A percentile compares a stretch with the other conserved stretches of the same genome.
phyloP scores from a whole-genome alignment of 2,797 vertebrate species.

The Brachyalestes nurse region DNA sequence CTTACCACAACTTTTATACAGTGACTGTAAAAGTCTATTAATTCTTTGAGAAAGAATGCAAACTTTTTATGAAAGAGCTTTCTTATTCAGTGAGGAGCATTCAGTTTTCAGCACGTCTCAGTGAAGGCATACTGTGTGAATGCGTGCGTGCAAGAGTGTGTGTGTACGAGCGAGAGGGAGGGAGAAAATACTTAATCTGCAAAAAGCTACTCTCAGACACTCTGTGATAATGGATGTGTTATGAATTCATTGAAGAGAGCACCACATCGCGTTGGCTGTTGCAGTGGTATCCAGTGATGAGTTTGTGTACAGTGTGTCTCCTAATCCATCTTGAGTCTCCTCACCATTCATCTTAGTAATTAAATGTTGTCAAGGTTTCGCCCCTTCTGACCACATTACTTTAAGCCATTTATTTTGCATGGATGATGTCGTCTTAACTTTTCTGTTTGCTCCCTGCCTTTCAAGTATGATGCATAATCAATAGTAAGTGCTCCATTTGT shows the following conservation, averaged over 20 bases:
- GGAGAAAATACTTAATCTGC: conserved; percentile 56
- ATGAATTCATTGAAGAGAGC: conserved; percentile 48
- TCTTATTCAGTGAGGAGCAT: neutral
- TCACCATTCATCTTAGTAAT: conserved; percentile 73
- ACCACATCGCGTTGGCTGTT: conserved; percentile 21
- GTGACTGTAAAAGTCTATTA: neutral
- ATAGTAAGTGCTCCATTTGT: conserved; percentile 69
- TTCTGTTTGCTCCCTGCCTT: conserved; percentile 58
- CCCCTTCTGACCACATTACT: conserved; percentile 70
- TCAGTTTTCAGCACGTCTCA: conserved; percentile 47
- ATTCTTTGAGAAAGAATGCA: neutral
- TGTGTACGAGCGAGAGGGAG: neutral
- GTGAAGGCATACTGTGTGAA: neutral
- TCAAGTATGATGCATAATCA: conserved; percentile 71
- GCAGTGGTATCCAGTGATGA: conserved; percentile 41
- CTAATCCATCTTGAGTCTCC: conserved; percentile 65
- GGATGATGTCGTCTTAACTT: conserved; percentile 67
- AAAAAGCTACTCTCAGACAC: conserved; percentile 53
- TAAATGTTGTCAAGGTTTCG: conserved; percentile 77
- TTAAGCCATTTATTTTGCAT: conserved; percentile 75
- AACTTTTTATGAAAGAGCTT: neutral
- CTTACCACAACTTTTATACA: too few relatives aligned
- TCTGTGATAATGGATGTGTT: conserved; percentile 58
- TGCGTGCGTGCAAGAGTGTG: conserved; percentile 16
- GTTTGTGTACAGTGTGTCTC: conserved; percentile 59